Evolutionary conservation across 2,113 vertebrate genomes (phyloP).

Genomic region (Rhea pennata): DNA sequence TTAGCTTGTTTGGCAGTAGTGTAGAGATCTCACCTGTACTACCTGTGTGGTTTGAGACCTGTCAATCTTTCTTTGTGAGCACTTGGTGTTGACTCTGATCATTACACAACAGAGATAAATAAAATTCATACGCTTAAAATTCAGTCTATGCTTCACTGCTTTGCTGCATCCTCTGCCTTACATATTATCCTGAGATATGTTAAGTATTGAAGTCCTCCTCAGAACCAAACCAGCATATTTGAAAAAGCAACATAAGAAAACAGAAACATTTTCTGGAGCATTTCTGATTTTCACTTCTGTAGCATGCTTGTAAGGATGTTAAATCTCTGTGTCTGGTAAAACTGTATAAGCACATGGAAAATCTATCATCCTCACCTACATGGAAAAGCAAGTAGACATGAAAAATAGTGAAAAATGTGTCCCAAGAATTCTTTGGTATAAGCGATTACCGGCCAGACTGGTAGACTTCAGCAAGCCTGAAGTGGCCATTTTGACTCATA

Average conservation of each 20-base stretch:
- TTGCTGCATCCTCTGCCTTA: neutral
- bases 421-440: neutral
- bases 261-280: neutral
- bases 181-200: neutral
- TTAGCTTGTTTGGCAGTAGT: neutral
- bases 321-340: neutral
- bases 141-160: neutral
- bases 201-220: neutral
- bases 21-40: neutral
- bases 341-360: neutral
- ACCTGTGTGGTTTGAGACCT: neutral
- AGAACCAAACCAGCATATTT: neutral
- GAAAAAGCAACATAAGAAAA: neutral
- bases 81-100: neutral
- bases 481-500: neutral
- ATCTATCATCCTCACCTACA: neutral
- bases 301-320: neutral
- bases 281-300: neutral
- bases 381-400: neutral
- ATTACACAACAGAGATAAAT: neutral
- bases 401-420: neutral
- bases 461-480: neutral
- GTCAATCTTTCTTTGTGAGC: neutral
- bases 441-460: neutral
- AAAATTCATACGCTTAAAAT: neutral